Evolutionary conservation across 2,888 invertebrate species (phyloP), one percentile per base, ranked within the genome.

Genomic region (Trichopoda pennipes): DNA sequence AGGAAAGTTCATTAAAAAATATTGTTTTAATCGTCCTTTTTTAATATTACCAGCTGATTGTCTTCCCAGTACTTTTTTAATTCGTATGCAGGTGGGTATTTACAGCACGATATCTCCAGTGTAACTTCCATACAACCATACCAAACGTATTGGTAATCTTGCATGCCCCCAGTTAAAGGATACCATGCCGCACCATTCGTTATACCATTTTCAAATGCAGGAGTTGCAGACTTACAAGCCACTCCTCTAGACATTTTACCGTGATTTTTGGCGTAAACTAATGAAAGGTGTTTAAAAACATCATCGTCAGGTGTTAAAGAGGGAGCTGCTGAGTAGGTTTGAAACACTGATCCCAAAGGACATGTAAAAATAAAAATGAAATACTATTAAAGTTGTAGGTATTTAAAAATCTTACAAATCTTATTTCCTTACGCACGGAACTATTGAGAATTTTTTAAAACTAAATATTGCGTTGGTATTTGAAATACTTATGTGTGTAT

Each of bases 151-250:
- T 98, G 98, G 91, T 96, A 98, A 90, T 98, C 98, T 86, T 91
- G 91, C 91, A 91, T 89, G 64, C 89, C 90, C 92, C 95, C 95
- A 85, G 96, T 96, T 8, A 97, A 92, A 0, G 96, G 96, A 90
- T 97, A 98, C 97, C 97, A 98, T 73, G 95, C 96, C 0, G 98
- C 98, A 6, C 98, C 98, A 88, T 98, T 98, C 2, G 97, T 98
- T 85, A 98, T 98, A 12, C 98, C 98, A 90, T 97, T 94, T 88
- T 94, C 94, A 90, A 97, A 97, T 58, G 95, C 93, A 8, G 94
- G 94, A 60, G 93, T 93, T 10, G 95, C 94, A 12, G 94, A 93
- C 88, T 95, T 95, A 91, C 97, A 97, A 7, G 96, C 95, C 7
- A 95, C 94, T 9, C 96, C 97, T 44, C 94, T 93, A 75, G 96